These are phyloP conservation scores for Julus scandinavius DNA, from an alignment of 2,888 invertebrate species.

Conservation along the genomic window DNA sequence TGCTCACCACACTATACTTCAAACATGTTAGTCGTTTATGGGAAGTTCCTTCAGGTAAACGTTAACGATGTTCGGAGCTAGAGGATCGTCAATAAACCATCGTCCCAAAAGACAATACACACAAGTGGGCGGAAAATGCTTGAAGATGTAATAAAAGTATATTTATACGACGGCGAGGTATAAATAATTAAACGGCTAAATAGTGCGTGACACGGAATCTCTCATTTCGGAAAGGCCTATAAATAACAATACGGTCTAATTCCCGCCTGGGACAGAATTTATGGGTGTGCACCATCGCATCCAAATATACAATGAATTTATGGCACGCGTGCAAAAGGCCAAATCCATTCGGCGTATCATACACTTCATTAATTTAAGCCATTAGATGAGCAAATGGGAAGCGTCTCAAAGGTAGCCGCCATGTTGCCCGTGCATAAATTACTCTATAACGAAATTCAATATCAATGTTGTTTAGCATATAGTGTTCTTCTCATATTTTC, in stretches of 20 bases:
- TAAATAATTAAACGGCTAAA: constrained; percentile 21
- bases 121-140: constrained; percentile 24
- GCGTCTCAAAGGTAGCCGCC: constrained; percentile 12
- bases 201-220: constrained; percentile 21
- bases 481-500: neutral
- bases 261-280: constrained; percentile 27
- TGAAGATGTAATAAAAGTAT: constrained; percentile 6
- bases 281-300: neutral
- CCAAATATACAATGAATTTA: neutral
- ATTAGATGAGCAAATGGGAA: neutral
- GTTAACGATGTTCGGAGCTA: neutral
- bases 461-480: neutral
- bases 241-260: constrained; percentile 33
- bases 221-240: neutral
- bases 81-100: neutral
- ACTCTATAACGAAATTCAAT: neutral
- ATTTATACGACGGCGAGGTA: neutral
- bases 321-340: constrained; percentile 13
- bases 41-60: neutral
- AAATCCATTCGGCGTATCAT: constrained; percentile 19
- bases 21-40: neutral
- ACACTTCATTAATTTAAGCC: constrained; percentile 19
- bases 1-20: no score
- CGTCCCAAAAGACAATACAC: neutral
- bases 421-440: neutral